Evolutionary conservation across 2,888 invertebrate genomes (phyloP).

Genomic region (Sminthurinus aureus): DNA sequence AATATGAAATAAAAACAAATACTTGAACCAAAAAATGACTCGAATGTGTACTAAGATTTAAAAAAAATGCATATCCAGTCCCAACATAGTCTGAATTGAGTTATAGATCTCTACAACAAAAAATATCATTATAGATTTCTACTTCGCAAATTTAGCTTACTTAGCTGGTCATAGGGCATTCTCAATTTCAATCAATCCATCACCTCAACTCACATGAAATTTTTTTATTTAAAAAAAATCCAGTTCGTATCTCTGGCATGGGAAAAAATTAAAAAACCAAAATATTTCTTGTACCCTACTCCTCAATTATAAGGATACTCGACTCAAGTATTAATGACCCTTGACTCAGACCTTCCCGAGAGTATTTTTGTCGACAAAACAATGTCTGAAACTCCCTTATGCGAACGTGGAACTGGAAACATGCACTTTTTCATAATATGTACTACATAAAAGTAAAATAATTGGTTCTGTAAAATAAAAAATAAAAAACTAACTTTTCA

Average conservation of each 20-base stretch:
- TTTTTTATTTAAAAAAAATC: background rate
- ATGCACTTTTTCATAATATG: background rate
- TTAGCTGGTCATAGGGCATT: constrained; percentile 58
- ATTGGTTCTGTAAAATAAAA: too few relatives aligned
- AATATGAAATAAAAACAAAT: too few relatives aligned
- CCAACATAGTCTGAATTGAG: constrained; percentile 60
- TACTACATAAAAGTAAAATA: too few relatives aligned
- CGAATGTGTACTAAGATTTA: too few relatives aligned
- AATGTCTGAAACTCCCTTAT: constrained; percentile 53
- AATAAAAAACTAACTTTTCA: too few relatives aligned
- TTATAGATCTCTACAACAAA: constrained; percentile 42
- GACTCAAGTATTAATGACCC: constrained; percentile 57
- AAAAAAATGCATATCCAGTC: constrained; percentile 53
- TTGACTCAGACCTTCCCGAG: constrained; percentile 60
- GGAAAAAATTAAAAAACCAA: constrained; percentile 46
- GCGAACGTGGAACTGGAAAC: constrained; percentile 59
- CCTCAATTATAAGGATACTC: constrained; percentile 55
- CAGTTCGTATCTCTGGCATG: constrained; percentile 53
- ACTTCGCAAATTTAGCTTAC: constrained; percentile 59
- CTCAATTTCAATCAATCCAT: constrained; percentile 52
- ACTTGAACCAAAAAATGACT: too few relatives aligned
- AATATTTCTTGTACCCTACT: constrained; percentile 58
- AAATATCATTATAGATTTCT: constrained; percentile 30
- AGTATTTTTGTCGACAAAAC: constrained; percentile 36
- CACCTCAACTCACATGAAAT: constrained; percentile 50